These are phyloP conservation scores for Myrmophylax atrothorax DNA, from an alignment of 2,113 vertebrate genomes.

Conservation along the genomic window DNA sequence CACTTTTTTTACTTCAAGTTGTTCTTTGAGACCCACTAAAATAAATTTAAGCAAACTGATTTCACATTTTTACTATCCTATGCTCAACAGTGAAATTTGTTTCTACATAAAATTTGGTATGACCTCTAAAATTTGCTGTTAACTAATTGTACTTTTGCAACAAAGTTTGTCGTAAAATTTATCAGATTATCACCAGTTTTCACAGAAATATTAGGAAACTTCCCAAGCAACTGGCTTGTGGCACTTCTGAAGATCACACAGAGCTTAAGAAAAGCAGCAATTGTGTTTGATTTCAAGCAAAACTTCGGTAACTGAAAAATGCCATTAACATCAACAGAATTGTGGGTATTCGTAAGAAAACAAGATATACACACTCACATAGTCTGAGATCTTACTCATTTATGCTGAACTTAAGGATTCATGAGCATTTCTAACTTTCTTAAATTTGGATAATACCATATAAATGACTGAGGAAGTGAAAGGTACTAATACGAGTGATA, in stretches of 20 bases:
- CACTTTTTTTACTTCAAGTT: neutral
- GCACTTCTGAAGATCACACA: neutral
- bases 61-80: neutral
- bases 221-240: neutral
- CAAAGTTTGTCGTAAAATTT: neutral
- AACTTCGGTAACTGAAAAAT: neutral
- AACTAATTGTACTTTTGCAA: neutral
- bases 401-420: neutral
- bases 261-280: neutral
- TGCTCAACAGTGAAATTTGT: neutral
- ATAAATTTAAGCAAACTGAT: neutral
- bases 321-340: neutral
- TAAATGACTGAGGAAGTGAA: neutral
- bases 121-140: neutral
- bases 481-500: neutral
- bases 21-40: neutral
- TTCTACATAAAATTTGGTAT: neutral
- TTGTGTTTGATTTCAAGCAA: neutral
- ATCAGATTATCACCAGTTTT: neutral
- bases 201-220: neutral
- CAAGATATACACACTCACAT: neutral
- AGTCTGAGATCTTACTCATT: neutral
- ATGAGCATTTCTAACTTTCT: neutral
- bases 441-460: neutral
- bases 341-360: neutral